Evolutionary conservation across 2,113 vertebrate genomes (phyloP).

Genomic region (Microtus montanus): DNA sequence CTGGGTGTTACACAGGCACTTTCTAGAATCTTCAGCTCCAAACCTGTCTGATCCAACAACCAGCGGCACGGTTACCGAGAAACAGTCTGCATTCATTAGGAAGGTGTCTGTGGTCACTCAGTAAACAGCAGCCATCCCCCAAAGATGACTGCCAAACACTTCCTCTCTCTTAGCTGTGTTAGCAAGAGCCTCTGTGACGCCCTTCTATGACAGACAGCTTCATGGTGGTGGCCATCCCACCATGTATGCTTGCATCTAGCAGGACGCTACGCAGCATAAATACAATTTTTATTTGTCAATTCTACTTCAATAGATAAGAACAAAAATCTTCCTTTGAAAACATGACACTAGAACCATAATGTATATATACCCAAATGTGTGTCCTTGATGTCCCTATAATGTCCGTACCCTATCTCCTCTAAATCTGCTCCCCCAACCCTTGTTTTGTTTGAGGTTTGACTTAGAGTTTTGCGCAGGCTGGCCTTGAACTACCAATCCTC

Average conservation of each 20-base stretch:
- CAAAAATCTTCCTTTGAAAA: neutral
- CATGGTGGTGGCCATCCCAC: neutral
- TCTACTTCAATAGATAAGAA: neutral
- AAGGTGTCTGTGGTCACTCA: neutral
- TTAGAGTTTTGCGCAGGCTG: neutral
- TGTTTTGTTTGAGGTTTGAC: neutral
- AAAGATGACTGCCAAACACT: neutral
- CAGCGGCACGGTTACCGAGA: neutral
- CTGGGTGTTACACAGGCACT: neutral
- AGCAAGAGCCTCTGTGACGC: neutral
- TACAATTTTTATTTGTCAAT: neutral
- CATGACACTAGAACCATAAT: slow-evolving; percentile 21
- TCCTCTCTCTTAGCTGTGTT: neutral
- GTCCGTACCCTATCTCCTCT: neutral
- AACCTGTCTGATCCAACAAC: neutral
- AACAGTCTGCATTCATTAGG: neutral
- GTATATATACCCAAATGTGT: neutral
- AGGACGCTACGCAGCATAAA: neutral
- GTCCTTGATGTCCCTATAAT: neutral
- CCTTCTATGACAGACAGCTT: neutral
- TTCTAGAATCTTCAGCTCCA: neutral
- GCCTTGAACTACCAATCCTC: neutral
- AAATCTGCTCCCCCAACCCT: neutral
- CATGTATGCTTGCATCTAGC: neutral
- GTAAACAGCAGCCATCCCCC: neutral